Evolutionary conservation across 2,797 vertebrate species (phyloP).

Genomic region (Melanotaenia pygmaea): DNA sequence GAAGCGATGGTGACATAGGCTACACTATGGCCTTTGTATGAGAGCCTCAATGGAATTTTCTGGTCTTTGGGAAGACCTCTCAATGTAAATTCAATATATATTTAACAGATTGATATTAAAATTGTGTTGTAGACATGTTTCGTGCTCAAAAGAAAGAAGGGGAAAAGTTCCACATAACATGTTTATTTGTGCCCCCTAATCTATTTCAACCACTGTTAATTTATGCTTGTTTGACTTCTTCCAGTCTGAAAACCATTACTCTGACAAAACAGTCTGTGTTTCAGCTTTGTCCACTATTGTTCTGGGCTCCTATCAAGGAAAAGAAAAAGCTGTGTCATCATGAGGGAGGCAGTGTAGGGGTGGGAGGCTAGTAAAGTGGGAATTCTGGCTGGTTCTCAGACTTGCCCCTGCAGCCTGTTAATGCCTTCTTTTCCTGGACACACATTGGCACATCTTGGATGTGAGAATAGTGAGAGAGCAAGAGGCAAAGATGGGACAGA

Average conservation of each 20-base stretch:
- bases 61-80: conserved; percentile 43
- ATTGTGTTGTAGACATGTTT: conserved; percentile 1
- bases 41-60: conserved; percentile 19
- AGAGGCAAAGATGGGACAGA: conserved; percentile 23
- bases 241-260: conserved; percentile 37
- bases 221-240: conserved; percentile 41
- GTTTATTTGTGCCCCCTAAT: conserved; percentile 40
- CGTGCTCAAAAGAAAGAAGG: background rate
- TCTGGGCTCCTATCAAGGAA: conserved; percentile 62
- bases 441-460: conserved; percentile 55
- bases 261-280: conserved; percentile 42
- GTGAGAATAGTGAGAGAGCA: conserved; percentile 34
- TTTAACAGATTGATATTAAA: conserved; percentile 35
- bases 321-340: conserved; percentile 69
- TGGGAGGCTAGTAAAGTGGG: conserved; percentile 40
- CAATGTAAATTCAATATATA: conserved; percentile 47
- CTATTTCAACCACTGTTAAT: conserved; percentile 26
- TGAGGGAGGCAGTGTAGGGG: conserved; percentile 9
- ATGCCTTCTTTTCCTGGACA: conserved; percentile 59
- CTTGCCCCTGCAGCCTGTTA: conserved; percentile 55
- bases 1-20: conserved; percentile 64
- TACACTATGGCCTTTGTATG: conserved; percentile 63
- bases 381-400: conserved; percentile 61
- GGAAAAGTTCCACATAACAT: conserved; percentile 19
- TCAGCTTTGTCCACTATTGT: conserved; percentile 64